Evolutionary conservation across 2,888 invertebrate genomes (phyloP), one percentile per base, ranked within the genome.

Genomic region (Xestia xanthographa): DNA sequence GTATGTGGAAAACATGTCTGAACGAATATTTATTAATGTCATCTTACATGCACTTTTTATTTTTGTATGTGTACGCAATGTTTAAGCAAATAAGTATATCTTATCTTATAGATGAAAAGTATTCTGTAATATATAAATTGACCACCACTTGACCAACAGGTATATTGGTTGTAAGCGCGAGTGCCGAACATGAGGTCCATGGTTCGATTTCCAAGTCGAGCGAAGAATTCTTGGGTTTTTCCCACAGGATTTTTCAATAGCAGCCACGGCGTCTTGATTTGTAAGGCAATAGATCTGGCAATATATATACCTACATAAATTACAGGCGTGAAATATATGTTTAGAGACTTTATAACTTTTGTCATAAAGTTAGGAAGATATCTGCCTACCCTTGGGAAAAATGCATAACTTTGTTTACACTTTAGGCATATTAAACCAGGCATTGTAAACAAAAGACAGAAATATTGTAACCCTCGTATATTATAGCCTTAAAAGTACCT

Each of bases 381-480:
- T 6, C 38, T 14, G 62, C 38, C 14, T n/a, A 41, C 38, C n/a
- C n/a, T 0, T 38, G 38, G 20, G 9, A 62, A 62, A 62, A 22
- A n/a, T n/a, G 14, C n/a, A 38, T n/a, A 41, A 63, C 38, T 14
- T 38, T 63, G 14, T 41, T 41, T 22, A 63, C 20, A 63, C 38
- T 62, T 38, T 38, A 62, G 14, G 8, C n/a, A 41, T 63, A 56
- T 17, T n/a, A 41, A 63, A 63, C 63, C n/a, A 63, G 41, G 41
- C 41, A 63, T 63, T 63, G 63, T 41, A 22, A 63, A 63, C 38
- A 63, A 62, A 62, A 12, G 2, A 66, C 22, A 14, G 14, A 29
- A 38, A 53, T 43, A 6, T 66, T 0, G 20, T 22, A 34, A 38
- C 58, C 68, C 48, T 69, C 60, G 29, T 79, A 80, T 66, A 69